These are phyloP conservation scores for Probosciger aterrimus DNA, from an alignment of 2,113 vertebrate species.

Conservation along the genomic window DNA sequence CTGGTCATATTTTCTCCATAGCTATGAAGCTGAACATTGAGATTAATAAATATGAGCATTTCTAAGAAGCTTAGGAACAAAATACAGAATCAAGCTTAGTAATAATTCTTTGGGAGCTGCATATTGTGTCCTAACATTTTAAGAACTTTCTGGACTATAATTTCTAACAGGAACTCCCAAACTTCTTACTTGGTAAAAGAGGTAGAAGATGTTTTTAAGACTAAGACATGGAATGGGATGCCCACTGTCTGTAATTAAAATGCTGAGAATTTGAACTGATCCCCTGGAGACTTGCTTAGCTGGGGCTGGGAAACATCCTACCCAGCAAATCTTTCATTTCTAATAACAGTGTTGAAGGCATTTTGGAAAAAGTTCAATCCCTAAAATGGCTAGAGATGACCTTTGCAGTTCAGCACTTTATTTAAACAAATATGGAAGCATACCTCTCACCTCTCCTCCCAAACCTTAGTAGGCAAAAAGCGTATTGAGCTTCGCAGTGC, in stretches of 20 bases:
- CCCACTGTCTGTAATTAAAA: not conserved
- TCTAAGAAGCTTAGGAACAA: not conserved
- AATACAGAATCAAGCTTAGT: not conserved
- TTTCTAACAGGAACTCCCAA: not conserved
- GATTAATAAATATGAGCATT: not conserved
- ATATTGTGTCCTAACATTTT: rapidly evolving
- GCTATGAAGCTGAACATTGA: not conserved
- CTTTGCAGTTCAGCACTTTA: not conserved
- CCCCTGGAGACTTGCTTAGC: not conserved
- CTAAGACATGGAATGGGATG: not conserved
- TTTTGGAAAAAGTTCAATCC: not conserved
- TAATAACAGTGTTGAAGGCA: not conserved
- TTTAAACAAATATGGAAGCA: not conserved
- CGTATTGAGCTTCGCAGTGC: not conserved
- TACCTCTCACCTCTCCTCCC: not conserved
- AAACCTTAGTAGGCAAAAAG: not conserved
- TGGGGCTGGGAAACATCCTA: not conserved
- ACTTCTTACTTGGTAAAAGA: not conserved
- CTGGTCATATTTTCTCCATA: not conserved
- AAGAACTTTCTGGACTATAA: not conserved
- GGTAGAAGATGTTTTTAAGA: not conserved
- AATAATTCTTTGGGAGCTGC: not conserved
- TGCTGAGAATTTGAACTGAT: not conserved
- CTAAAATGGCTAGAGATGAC: not conserved
- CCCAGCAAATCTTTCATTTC: not conserved